These are phyloP conservation scores for Polypterus senegalus DNA, from an alignment of 2,113 vertebrate genomes.

Conservation along the genomic window DNA sequence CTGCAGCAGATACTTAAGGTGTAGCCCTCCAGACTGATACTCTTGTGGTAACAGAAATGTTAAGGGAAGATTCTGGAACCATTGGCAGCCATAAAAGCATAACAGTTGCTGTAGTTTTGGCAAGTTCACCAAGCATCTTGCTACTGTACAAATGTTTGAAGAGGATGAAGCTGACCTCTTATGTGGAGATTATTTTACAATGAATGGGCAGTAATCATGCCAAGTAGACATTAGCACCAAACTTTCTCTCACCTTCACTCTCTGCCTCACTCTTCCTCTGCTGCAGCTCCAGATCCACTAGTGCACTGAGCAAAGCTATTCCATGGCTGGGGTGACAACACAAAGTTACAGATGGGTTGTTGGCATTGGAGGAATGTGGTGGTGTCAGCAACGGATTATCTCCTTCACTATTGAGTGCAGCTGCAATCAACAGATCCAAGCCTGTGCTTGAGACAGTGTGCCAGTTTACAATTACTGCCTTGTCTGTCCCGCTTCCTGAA, in stretches of 20 bases:
- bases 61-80: too few species aligned
- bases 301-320: conserved; percentile 83
- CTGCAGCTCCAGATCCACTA: conserved; percentile 77
- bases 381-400: conserved; percentile 36
- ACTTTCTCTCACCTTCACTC: conserved; percentile 49
- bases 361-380: conserved; percentile 17
- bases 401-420: conserved; percentile 65
- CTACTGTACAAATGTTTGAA: too few species aligned
- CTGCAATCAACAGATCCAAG: conserved; percentile 79
- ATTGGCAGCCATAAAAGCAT: too few species aligned
- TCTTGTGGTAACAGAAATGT: too few species aligned
- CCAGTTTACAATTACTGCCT: conserved; percentile 25
- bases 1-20: too few species aligned
- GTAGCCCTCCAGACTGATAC: too few species aligned
- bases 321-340: conserved; percentile 49
- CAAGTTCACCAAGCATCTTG: too few species aligned
- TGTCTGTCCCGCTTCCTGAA: conserved; percentile 9
- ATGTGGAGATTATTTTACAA: too few species aligned
- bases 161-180: too few species aligned
- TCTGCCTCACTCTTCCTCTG: conserved; percentile 38
- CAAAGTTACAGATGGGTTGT: conserved; percentile 21
- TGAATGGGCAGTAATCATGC: too few species aligned
- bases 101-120: too few species aligned
- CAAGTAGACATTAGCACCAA: background rate
- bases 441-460: conserved; percentile 49